Base-by-base conservation (phyloP, 2,888 invertebrate genomes). In the Baronia brevicornis region DNA sequence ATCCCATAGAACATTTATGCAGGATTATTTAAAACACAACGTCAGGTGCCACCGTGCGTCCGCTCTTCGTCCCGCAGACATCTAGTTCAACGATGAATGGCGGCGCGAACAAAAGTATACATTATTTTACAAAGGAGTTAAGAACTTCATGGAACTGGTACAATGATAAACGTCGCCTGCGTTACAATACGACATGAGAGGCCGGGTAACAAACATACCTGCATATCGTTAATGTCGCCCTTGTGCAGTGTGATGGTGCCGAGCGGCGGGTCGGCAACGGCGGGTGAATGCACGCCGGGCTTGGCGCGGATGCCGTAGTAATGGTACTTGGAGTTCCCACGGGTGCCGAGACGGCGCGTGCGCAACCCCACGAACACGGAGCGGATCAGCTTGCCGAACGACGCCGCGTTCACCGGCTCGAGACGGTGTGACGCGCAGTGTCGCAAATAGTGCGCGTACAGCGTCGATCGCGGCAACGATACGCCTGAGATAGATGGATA, bases 241-340 rank as follows among this genome's bases (percentile, higher is more conserved):
- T 43, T 43, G 23, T 22, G 38, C 22, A n/a, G n/a, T n/a, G n/a
- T n/a, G n/a, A n/a, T n/a, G n/a, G 5, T 11, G 28, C 23, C 12
- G 47, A 46, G 27, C 29, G 46, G 21, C 31, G 37, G 9, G 44
- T 49, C 24, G 36, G 46, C 2, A 44, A 43, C 24, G 38, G 51
- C 10, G 52, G 24, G 8, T n/a, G n/a, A n/a, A n/a, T n/a, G n/a
- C n/a, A n/a, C 34, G 15, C 11, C 43, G 20, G 42, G 94, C 74
- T 98, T 98, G 33, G 98, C 94, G 17, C 98, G 89, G 48, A 99
- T 98, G n/a, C 99, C 99, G 84, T 99, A 98, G 80, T 99, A 99
- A 84, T 99, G 99, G 72, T 99, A 99, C 73, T 98, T 98, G 13
- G 97, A 98, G 84, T 98, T 98, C 17, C 98, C 98, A 54, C 95